Base-by-base conservation (phyloP, 2,797 vertebrate genomes). In the Yasuhikotakia modesta region DNA sequence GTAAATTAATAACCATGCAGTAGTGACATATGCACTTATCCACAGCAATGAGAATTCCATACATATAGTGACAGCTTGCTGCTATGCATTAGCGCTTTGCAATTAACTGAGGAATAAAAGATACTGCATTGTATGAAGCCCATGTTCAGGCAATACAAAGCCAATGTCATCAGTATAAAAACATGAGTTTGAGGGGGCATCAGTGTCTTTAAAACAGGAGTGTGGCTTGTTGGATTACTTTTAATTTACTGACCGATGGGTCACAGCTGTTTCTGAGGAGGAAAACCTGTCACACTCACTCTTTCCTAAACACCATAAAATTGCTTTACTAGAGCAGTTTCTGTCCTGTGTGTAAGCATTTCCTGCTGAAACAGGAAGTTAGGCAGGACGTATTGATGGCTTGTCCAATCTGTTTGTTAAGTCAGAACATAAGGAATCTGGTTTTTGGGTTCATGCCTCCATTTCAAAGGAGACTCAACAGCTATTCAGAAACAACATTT, bases 61-160 rank as follows among this genome's bases (percentile, higher is more conserved):
- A n/a, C n/a, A 86, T 88, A 88, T 52, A 78, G 52, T 60, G 81
- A 79, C 82, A 82, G 83, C 82, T 85, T 83, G 85, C 86, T 87
- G 85, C 39, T 71, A 83, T 76, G 81, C 87, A 83, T 88, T 89
- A 90, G 90, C 88, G 88, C 85, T 82, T 86, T 83, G 85, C 75
- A 82, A 90, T 90, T 91, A 88, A 87, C 83, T 84, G 84, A 86
- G 87, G 90, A 92, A 93, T 92, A 89, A 88, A 81, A 57, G 67
- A 45, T 83, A 87, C 90, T 82, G 89, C 84, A 84, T 89, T 61
- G 82, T 90, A 89, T 91, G 91, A 90, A 90, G 87, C 87, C 65
- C 88, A 43, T 43, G 39, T 43, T 87, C 85, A 86, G 88, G 89
- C 45, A n/a, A 39, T 90, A 87, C 87, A 88, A 86, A 90, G 89